Percentiles rank a stretch among this genome's conserved stretches.
phyloP scores from a whole-genome alignment of 2,113 vertebrate species.

The Epinephelus fuscoguttatus region DNA sequence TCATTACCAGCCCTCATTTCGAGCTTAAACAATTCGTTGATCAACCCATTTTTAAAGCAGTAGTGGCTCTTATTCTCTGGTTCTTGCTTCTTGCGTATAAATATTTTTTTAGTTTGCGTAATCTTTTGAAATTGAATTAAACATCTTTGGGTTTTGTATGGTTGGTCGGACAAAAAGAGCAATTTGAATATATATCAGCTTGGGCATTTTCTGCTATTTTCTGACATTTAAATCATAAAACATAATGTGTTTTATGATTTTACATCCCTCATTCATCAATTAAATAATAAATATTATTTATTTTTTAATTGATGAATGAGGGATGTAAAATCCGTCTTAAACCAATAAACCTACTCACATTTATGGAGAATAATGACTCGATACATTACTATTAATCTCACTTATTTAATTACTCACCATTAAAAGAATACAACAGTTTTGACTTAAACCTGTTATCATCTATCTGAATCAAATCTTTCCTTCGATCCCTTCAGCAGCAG shows the following conservation, averaged over 20 bases:
- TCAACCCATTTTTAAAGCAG: too few relatives aligned
- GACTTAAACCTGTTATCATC: background rate
- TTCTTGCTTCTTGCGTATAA: background rate
- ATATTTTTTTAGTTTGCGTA: background rate
- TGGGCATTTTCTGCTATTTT: background rate
- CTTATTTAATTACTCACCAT: too few relatives aligned
- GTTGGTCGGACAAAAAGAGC: background rate
- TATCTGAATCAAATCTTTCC: background rate
- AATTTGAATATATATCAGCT: background rate
- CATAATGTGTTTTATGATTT: too few relatives aligned
- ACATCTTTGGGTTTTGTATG: background rate
- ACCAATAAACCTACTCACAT: background rate
- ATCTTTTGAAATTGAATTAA: background rate
- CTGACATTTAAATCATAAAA: background rate
- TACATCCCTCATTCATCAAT: too few relatives aligned
- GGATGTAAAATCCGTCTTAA: background rate
- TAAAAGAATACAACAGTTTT: background rate
- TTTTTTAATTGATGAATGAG: background rate
- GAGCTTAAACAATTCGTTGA: too few relatives aligned
- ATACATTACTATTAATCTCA: background rate
- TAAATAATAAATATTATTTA: too few relatives aligned
- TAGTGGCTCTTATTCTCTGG: background rate
- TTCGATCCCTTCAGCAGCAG: constrained; percentile 67
- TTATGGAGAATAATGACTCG: background rate
- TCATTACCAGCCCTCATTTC: background rate